These are phyloP conservation scores for Platypus cylindrus DNA, from an alignment of 2,888 invertebrate genomes.

Conservation along the genomic window DNA sequence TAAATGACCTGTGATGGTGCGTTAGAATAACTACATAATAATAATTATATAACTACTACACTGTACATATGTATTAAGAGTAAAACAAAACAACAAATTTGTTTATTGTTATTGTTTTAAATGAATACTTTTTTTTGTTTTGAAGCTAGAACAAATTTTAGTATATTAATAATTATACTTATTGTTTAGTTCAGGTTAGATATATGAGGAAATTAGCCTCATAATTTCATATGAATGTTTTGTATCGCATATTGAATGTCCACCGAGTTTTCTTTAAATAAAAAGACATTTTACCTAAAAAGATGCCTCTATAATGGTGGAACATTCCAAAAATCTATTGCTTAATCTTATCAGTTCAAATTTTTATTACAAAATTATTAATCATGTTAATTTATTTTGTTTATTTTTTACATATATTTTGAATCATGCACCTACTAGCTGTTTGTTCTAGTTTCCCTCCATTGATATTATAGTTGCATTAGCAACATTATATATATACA, in stretches of 20 bases:
- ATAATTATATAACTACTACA: no score
- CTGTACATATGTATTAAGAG: conserved; percentile 20
- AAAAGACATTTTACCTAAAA: conserved; percentile 15
- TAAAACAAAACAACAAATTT: conserved; percentile 18
- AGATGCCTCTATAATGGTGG: no score
- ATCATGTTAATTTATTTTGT: no score
- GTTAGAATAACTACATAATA: conserved; percentile 21
- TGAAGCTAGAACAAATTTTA: conserved; percentile 26
- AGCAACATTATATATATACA: conserved; percentile 22
- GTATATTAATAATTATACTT: conserved; percentile 13
- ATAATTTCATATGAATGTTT: conserved; percentile 29
- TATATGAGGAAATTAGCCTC: conserved; percentile 29
- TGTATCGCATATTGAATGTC: conserved; percentile 19
- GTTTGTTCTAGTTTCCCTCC: conserved; percentile 33
- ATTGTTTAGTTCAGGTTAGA: no score
- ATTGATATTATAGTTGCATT: conserved; percentile 22
- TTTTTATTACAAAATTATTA: no score
- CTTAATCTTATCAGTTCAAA: no score
- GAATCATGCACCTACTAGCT: no score
- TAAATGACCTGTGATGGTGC: conserved; percentile 31
- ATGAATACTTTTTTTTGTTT: conserved; percentile 8
- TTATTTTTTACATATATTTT: no score
- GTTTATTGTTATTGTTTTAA: conserved; percentile 18
- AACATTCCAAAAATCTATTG: no score
- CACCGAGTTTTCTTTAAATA: conserved; percentile 16